A percentile compares a stretch with the other conserved stretches of the same genome.
Conservation (phyloP, 1,140 invertebrate genomes). For the Hesperophylax magnus region DNA sequence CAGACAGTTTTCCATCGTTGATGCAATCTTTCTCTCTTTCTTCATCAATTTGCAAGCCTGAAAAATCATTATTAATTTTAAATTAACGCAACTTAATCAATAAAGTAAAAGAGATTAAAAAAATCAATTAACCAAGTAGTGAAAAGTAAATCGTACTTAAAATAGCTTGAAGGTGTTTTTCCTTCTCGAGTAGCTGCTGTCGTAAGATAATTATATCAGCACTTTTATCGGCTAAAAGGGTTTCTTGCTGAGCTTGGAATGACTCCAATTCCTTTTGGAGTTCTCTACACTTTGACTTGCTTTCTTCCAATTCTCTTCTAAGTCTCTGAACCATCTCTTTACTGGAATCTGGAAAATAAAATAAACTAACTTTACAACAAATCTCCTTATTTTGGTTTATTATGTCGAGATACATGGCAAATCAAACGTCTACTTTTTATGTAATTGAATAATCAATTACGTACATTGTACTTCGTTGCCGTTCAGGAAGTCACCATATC, state of each 20-base stretch:
- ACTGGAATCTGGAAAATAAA: constrained; percentile 44
- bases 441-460: no score
- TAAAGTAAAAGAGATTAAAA: not conserved
- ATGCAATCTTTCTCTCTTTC: constrained; percentile 63
- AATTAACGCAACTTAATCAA: not conserved
- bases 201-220: constrained; percentile 77
- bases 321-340: constrained; percentile 72
- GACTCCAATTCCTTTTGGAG: constrained; percentile 68
- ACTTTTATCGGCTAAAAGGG: constrained; percentile 78
- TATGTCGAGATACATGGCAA: no score
- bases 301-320: constrained; percentile 70
- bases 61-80: not conserved
- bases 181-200: constrained; percentile 69
- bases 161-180: constrained; percentile 64
- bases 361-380: no score
- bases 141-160: constrained; percentile 46
- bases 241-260: constrained; percentile 64
- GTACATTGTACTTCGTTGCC: no score
- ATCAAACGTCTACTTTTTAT: no score
- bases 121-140: not conserved
- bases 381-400: no score
- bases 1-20: constrained; percentile 69
- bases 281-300: constrained; percentile 71
- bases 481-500: no score
- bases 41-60: constrained; percentile 72